A percentile compares a stretch with the other conserved stretches of the same genome.
phyloP scores from a whole-genome alignment of 1,140 invertebrate species.

The silkworm (Bombyx mori) region ASM3026992v2 NC_085110.1:2563501-2564000 shows the following conservation, averaged over 20 bases:
- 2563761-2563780: slow-evolving; percentile 74
- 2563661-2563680: slow-evolving; percentile 38
- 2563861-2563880: slow-evolving; percentile 75
- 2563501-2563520: slow-evolving; percentile 76
- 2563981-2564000: slow-evolving; percentile 61
- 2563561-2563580: slow-evolving; percentile 74
- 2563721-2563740: slow-evolving; percentile 64
- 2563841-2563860: slow-evolving; percentile 81
- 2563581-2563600: slow-evolving; percentile 76
- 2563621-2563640: slow-evolving; percentile 60
- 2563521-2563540: slow-evolving; percentile 76
- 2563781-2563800: slow-evolving; percentile 75
- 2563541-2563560: slow-evolving; percentile 71
- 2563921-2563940: slow-evolving; percentile 73
- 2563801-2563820: slow-evolving; percentile 72
- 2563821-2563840: slow-evolving; percentile 73
- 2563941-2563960: slow-evolving; percentile 85
- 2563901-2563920: slow-evolving; percentile 69
- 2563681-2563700: slow-evolving; percentile 12
- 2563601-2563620: slow-evolving; percentile 70
- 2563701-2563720: slow-evolving; percentile 35
- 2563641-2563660: slow-evolving; percentile 55
- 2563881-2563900: slow-evolving; percentile 78
- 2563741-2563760: slow-evolving; percentile 74
- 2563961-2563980: slow-evolving; percentile 73